phyloP scores from a whole-genome alignment of 2,113 vertebrate species.

The Ciconia maguari region DNA sequence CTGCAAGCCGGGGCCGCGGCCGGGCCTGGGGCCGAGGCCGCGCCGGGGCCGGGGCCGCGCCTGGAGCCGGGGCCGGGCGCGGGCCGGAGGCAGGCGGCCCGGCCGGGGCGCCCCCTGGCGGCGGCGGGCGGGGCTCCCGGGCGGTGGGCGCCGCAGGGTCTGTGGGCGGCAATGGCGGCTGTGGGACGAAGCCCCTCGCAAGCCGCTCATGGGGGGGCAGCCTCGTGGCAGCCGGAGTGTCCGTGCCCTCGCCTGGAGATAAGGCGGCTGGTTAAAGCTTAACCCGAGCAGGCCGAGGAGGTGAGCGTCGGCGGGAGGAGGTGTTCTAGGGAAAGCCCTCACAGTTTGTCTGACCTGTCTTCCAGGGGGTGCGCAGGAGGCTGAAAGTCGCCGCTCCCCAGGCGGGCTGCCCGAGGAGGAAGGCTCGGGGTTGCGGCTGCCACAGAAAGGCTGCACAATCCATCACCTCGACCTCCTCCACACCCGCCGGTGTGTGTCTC shows the following conservation, averaged over 20 bases:
- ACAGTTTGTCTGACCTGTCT: rapidly evolving
- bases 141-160: neutral
- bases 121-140: neutral
- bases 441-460: rapidly evolving
- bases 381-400: neutral
- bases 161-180: neutral
- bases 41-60: no score
- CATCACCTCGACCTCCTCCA: rapidly evolving
- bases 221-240: rapidly evolving
- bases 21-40: no score
- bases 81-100: neutral
- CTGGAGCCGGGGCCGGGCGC: no score
- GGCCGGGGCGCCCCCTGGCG: neutral
- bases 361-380: neutral
- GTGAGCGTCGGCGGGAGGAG: neutral
- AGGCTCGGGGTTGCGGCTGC: rapidly evolving
- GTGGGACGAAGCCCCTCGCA: rapidly evolving
- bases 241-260: rapidly evolving
- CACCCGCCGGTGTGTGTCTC: no score
- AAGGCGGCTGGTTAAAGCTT: neutral
- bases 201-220: neutral
- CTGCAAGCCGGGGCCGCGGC: neutral
- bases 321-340: neutral
- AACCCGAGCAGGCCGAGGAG: neutral
- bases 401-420: neutral